Conservation (phyloP, 2,797 vertebrate genomes). For the Sebastes reedi region DNA sequence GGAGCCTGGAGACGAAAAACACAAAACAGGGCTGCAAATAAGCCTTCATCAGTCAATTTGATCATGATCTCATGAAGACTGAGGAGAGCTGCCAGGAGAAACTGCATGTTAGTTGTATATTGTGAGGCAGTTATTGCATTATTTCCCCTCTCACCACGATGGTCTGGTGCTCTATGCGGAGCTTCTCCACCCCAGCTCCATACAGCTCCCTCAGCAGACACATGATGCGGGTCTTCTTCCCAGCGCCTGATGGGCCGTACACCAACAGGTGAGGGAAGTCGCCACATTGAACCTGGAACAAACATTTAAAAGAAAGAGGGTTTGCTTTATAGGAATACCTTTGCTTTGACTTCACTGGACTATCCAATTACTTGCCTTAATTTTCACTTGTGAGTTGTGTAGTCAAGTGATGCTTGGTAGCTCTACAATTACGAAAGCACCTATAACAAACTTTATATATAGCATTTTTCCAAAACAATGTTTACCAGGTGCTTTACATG, state of each 20-base stretch:
- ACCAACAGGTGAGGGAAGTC: conserved; percentile 96
- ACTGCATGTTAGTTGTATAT: background rate
- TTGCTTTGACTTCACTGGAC: background rate
- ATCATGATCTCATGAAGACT: background rate
- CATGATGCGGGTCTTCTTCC: conserved; percentile 99
- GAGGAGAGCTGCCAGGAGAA: background rate
- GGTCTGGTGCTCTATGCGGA: conserved; percentile 96
- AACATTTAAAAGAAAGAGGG: background rate
- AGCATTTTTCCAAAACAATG: too few species aligned
- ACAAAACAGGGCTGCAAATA: background rate
- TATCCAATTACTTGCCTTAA: background rate
- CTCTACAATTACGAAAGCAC: background rate
- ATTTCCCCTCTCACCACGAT: conserved; percentile 83
- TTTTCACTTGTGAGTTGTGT: background rate
- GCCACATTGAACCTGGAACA: conserved; percentile 91
- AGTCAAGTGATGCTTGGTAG: background rate
- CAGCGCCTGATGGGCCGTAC: conserved; percentile 95
- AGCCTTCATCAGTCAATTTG: background rate
- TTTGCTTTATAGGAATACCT: background rate
- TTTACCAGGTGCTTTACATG: too few species aligned
- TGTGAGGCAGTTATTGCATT: too few species aligned
- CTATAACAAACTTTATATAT: too few species aligned
- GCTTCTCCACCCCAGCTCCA: conserved; percentile 94
- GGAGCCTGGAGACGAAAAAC: conserved; percentile 83
- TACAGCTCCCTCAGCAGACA: conserved; percentile 95